Base-by-base conservation (phyloP, 2,888 invertebrate species). In the Xestobium rufovillosum region DNA sequence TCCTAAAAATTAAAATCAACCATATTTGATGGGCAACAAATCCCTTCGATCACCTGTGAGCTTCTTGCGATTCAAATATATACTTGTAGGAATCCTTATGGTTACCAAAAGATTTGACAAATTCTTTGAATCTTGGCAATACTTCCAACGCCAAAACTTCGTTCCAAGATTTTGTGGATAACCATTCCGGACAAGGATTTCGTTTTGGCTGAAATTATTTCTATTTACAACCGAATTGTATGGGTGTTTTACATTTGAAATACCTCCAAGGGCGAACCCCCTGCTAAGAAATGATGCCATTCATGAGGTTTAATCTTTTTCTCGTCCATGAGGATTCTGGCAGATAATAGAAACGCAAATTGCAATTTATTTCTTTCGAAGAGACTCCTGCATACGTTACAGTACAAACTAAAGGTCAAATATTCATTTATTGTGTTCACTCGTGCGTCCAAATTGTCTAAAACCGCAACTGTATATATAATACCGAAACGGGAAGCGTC, bases 291-390 rank as follows among this genome's bases (percentile, higher is more conserved):
- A 60, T 83, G 85, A 50, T 80, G 75, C 71, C 88, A 83, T 57
- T 89, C 87, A 0, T 63, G 66, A 3, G 57, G 54, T 31, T 80
- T 68, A 12, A 87, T 75, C 27, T 68, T 52, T 0, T 73, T 71
- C 2, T 69, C 65, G 39, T 80, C 77, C 48, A 83, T 67, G 46
- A 78, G 63, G 10, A 86, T 77, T 25, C 87, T 68, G 0, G 75
- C 76, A 45, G 81, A 79, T 15, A 86, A 59, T 14, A 85, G 70
- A 54, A 88, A 82, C 4, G 84, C 87, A 63, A 89, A 92, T 44
- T 89, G 72, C 9, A 92, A 67, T 66, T 92, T 91, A 66, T 94
- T 86, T 42, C 79, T 80, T 58, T 91, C 91, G 56, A 94, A 92
- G 35, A 94, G 72, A 46, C 90, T 89, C 31, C 91, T 76, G 55